phyloP scores from a whole-genome alignment of 2,113 vertebrate genomes.

The Clarias macrocephalus region DNA sequence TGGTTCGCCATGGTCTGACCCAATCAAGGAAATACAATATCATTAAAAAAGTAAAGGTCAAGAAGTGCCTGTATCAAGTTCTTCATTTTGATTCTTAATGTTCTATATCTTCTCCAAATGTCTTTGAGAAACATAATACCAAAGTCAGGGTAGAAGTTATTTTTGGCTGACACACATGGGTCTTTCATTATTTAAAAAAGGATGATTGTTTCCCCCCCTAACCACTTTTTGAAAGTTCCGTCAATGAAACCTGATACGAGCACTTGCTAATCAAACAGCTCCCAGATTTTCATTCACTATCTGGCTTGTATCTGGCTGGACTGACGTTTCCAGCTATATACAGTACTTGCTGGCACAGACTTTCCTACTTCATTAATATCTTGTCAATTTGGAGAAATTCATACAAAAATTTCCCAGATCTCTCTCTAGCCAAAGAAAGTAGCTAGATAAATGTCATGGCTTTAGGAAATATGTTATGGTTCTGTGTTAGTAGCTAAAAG shows the following conservation, averaged over 20 bases:
- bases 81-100: conserved; percentile 12
- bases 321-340: not conserved
- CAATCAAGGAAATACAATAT: conserved; percentile 1
- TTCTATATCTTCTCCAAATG: conserved; percentile 15
- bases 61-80: not conserved
- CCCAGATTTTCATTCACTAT: not conserved
- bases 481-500: not conserved
- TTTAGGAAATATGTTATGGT: not conserved
- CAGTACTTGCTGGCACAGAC: not conserved
- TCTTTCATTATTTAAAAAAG: conserved; percentile 28
- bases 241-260: conserved; percentile 23
- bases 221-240: not conserved
- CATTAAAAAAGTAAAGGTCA: conserved; percentile 15
- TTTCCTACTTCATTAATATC: not conserved
- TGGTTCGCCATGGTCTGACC: not conserved
- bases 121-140: conserved; percentile 34
- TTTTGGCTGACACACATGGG: conserved; percentile 15
- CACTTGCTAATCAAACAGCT: conserved; percentile 8
- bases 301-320: not conserved
- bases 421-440: not conserved
- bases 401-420: not conserved
- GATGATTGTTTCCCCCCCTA: not conserved
- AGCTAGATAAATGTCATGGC: not conserved
- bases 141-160: conserved; percentile 7
- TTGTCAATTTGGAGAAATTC: not conserved